Base-by-base conservation (phyloP, 92 coral and sea anemone genomes). In the Actinernus sp. region DNA sequence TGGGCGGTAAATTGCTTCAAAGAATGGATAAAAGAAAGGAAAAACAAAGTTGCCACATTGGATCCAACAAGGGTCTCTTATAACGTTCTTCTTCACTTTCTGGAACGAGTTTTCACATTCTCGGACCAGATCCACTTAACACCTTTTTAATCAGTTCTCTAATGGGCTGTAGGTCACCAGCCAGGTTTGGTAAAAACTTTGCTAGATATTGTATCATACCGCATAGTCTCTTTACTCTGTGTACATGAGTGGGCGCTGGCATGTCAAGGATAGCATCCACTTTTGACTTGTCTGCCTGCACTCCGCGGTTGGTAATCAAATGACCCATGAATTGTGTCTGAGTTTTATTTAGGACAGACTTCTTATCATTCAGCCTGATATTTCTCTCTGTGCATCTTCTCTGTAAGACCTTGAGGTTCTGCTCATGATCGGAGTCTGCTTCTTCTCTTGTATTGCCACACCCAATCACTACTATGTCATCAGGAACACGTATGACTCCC, bases 141-240 rank as follows among this genome's bases (percentile, higher is more conserved):
- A 44, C 72, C 68, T 60, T 71, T 79, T 17, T 23, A 2, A 71
- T 78, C 37, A 79, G 57, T 13, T 32, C 79, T 14, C 83, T 62
- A 11, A 78, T 65, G 19, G 74, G 86, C 61, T 78, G 62, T 29
- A 73, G 25, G 5, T 26, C 60, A n/a, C 54, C 64, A 1, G 86
- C 82, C 23, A 85, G 78, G 51, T 78, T 50, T 21, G 86, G 86
- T 8, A 73, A 22, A 57, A 78, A 78, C 32, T 44, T 65, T 17
- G 79, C 27, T 78, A 86, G 37, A 58, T 65, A 78, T 55, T 72
- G 70, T 6, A 46, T 51, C 86, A 86, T 78, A 52, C 92, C 83
- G 61, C 87, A 65, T 20, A 78, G 79, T 26, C 92, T 31, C 49
- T 25, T 64, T 3, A 58, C 82, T 32, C 68, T 82, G 10, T 72